Evolutionary conservation across 2,113 vertebrate species (phyloP).

Genomic region (Gavia stellata): DNA sequence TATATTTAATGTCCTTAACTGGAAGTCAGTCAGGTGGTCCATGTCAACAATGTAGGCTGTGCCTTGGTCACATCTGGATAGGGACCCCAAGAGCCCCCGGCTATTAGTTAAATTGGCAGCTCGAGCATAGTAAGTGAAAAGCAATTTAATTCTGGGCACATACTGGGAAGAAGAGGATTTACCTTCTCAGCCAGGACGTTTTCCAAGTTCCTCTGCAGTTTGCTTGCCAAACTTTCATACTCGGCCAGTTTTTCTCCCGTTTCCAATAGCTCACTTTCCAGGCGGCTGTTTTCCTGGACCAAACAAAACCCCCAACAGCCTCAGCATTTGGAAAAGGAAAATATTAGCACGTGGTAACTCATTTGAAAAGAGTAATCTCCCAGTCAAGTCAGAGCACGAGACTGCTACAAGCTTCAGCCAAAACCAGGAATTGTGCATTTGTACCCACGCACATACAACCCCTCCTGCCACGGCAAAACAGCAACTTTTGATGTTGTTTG

Average conservation of each 20-base stretch:
- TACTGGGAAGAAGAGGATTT: background rate
- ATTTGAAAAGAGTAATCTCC: background rate
- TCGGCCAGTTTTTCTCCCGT: conserved; percentile 80
- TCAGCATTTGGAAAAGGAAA: background rate
- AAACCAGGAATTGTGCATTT: background rate
- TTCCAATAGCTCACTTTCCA: conserved; percentile 88
- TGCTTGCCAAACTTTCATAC: conserved; percentile 77
- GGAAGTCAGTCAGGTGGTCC: background rate
- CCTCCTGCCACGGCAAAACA: background rate
- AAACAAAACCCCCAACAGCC: background rate
- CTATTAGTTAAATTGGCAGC: background rate
- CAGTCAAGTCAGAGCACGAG: background rate
- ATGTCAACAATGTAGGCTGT: background rate
- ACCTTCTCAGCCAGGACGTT: conserved; percentile 89
- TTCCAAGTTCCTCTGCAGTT: conserved; percentile 87
- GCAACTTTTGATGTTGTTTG: background rate
- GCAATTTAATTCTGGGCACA: background rate
- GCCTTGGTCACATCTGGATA: background rate
- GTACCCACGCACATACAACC: background rate
- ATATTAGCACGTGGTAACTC: background rate
- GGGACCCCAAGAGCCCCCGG: background rate
- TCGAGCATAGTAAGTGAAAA: accelerated
- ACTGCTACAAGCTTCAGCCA: background rate
- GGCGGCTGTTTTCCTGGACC: conserved; percentile 85
- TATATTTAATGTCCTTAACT: background rate